Evolutionary conservation across 1,140 invertebrate species (phyloP).

Genomic region (Choristoneura fumiferana): DNA sequence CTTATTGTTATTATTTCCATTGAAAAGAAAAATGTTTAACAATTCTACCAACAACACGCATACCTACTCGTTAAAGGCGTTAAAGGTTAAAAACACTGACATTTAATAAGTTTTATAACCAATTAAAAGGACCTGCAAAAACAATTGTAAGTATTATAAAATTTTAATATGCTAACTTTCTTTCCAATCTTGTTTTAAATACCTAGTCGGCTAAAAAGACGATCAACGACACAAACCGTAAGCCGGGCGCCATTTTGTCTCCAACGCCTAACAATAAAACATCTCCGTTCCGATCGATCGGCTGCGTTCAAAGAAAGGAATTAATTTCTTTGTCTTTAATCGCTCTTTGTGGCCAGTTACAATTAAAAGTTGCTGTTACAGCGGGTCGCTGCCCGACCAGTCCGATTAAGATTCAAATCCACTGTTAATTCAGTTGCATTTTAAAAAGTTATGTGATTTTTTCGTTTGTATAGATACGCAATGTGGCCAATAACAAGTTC

Average conservation of each 20-base stretch:
- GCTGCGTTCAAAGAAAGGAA: neutral
- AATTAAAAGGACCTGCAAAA: too few relatives aligned
- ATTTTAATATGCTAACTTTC: too few relatives aligned
- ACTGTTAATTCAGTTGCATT: conserved; percentile 3
- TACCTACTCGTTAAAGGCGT: too few relatives aligned
- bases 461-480: neutral
- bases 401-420: conserved; percentile 2
- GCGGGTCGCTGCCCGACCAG: neutral
- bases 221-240: neutral
- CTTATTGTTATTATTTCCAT: too few relatives aligned
- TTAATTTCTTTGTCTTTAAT: conserved; percentile 12
- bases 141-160: too few relatives aligned
- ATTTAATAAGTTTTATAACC: too few relatives aligned
- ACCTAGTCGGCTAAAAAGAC: too few relatives aligned
- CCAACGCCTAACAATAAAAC: neutral
- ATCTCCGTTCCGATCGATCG: conserved; percentile 6
- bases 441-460: conserved; percentile 4
- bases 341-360: conserved; percentile 1
- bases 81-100: too few relatives aligned
- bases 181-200: too few relatives aligned
- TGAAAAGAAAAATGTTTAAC: too few relatives aligned
- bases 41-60: too few relatives aligned
- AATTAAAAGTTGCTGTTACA: neutral
- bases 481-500: too few relatives aligned
- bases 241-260: conserved; percentile 8